Percentiles rank a stretch among this genome's conserved stretches.
These are phyloP conservation scores for Brachypodius melanocephalos DNA, from an alignment of 2,113 vertebrate species.

Conservation along the genomic window DNA sequence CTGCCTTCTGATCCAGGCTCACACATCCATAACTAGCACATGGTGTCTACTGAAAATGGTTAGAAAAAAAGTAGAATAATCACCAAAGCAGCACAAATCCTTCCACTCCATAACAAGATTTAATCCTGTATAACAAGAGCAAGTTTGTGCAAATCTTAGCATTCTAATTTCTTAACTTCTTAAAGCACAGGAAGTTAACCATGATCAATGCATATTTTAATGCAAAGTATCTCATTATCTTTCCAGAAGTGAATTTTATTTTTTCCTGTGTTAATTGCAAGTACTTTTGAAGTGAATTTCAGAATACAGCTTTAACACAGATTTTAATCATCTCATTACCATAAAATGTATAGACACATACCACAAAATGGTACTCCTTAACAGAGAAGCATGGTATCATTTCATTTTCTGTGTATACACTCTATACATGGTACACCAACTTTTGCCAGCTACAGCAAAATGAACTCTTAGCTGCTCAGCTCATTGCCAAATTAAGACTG, in stretches of 20 bases:
- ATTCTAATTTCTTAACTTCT: neutral
- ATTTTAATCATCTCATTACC: neutral
- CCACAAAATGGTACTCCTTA: neutral
- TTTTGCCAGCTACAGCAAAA: neutral
- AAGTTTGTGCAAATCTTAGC: neutral
- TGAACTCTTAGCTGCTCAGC: neutral
- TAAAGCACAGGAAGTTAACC: neutral
- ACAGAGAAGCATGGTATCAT: neutral
- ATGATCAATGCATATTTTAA: neutral
- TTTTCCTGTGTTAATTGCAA: neutral
- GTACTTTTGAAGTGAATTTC: neutral
- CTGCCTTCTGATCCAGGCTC: neutral
- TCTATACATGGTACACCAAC: neutral
- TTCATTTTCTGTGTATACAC: neutral
- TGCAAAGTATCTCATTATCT: neutral
- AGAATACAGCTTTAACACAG: neutral
- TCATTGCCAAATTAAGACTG: neutral
- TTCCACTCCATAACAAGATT: neutral
- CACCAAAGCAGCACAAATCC: neutral
- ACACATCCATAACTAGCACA: neutral
- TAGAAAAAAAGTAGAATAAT: neutral
- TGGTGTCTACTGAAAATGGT: neutral
- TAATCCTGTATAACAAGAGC: neutral
- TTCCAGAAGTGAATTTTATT: neutral
- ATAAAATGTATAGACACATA: neutral